Conservation (phyloP, 2,888 invertebrate genomes). For the Zonitis immaculata region DNA sequence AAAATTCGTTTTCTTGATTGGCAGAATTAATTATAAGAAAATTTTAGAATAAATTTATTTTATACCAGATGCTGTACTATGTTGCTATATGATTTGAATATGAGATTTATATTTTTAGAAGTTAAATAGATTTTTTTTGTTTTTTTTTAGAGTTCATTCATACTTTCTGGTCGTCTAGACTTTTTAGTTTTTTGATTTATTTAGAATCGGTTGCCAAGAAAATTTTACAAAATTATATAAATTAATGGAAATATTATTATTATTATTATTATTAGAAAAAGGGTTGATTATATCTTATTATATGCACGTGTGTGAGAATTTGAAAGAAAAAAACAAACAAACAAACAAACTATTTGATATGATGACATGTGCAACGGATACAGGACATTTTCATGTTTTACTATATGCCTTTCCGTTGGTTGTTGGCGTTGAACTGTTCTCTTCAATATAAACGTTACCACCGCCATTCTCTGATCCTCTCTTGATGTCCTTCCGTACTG, state of each 20-base stretch:
- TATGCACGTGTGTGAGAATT: not conserved
- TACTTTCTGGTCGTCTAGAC: conserved; percentile 25
- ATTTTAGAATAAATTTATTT: too few species aligned
- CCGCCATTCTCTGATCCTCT: conserved; percentile 38
- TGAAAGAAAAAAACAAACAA: too few species aligned
- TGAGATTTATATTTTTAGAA: conserved; percentile 21
- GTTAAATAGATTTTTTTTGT: conserved; percentile 17
- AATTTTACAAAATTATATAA: conserved; percentile 19
- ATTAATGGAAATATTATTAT: not conserved
- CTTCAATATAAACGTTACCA: conserved; percentile 50
- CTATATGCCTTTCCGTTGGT: conserved; percentile 34
- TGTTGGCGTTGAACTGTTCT: conserved; percentile 27
- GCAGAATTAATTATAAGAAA: too few species aligned
- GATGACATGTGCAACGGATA: conserved; percentile 21
- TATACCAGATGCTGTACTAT: too few species aligned
- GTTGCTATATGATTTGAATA: too few species aligned
- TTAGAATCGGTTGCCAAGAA: conserved; percentile 30
- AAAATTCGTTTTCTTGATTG: too few species aligned
- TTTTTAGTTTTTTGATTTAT: conserved; percentile 28
- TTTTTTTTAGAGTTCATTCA: conserved; percentile 35
- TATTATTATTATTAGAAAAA: not conserved
- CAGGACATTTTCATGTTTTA: conserved; percentile 16
- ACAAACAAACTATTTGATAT: not conserved
- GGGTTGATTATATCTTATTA: not conserved
- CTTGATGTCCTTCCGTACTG: conserved; percentile 48